These are phyloP conservation scores for Equus quagga DNA, from an alignment of 2,113 vertebrate species.

Conservation along the genomic window DNA sequence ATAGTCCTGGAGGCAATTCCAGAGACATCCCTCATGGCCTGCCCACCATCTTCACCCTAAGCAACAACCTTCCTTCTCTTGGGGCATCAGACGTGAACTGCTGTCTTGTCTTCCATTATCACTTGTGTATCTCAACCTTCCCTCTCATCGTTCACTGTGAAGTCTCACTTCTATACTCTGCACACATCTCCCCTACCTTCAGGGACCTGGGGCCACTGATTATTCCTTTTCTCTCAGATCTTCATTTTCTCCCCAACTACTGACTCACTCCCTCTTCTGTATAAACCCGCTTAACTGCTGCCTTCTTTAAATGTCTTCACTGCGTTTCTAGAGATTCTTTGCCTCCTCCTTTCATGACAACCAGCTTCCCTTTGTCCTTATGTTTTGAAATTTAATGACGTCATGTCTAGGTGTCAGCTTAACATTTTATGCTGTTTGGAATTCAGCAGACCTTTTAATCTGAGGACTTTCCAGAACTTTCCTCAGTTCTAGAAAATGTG, in stretches of 20 bases:
- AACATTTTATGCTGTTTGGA: accelerated
- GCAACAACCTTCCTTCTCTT: background rate
- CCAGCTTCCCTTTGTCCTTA: background rate
- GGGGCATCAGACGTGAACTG: accelerated
- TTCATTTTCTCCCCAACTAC: accelerated
- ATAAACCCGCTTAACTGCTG: accelerated
- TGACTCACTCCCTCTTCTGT: accelerated
- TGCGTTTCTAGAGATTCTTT: accelerated
- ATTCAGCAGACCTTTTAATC: background rate
- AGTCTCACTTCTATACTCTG: accelerated
- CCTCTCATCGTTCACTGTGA: too few species aligned
- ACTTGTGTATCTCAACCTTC: too few species aligned
- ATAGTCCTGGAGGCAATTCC: background rate
- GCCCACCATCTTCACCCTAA: background rate
- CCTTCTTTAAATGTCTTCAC: accelerated
- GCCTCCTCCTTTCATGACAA: accelerated
- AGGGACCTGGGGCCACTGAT: accelerated
- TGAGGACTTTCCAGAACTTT: background rate
- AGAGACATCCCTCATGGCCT: accelerated
- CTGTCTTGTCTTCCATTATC: background rate
- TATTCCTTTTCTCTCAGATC: accelerated
- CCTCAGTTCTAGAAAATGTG: background rate
- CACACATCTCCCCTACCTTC: accelerated
- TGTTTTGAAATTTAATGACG: background rate
- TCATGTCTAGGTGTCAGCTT: background rate